phyloP scores from a whole-genome alignment of 2,888 invertebrate genomes.

The Netelia fuscicornis region DNA sequence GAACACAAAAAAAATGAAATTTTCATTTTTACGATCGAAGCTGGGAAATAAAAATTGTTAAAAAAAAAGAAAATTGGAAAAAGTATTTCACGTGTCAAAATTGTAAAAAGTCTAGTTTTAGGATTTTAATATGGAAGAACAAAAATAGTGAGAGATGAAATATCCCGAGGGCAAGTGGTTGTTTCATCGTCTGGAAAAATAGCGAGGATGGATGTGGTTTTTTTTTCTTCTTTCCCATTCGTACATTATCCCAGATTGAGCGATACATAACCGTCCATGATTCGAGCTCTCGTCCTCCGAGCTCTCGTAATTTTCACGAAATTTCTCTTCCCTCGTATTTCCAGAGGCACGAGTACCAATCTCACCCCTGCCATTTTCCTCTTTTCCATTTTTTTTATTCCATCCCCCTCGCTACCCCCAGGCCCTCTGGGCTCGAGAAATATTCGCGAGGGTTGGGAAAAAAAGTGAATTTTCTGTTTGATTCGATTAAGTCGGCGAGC shows the following conservation, averaged over 20 bases:
- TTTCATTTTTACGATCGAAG: no score
- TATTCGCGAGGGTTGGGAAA: not conserved
- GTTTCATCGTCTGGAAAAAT: not conserved
- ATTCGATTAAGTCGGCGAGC: constrained; percentile 31
- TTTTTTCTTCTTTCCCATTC: not conserved
- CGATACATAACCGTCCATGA: not conserved
- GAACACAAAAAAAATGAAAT: no score
- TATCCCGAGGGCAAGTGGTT: not conserved
- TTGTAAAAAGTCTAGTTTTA: not conserved
- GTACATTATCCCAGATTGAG: not conserved
- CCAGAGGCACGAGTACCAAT: constrained; percentile 31
- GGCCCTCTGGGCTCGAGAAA: not conserved
- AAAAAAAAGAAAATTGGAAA: no score
- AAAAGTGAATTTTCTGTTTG: constrained; percentile 36
- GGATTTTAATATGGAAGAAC: not conserved
- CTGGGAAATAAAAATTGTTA: no score
- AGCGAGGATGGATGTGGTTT: not conserved
- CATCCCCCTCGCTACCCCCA: not conserved
- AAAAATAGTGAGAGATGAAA: not conserved
- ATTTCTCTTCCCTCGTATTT: constrained; percentile 21
- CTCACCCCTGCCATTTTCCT: constrained; percentile 18
- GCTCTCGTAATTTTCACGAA: constrained; percentile 21
- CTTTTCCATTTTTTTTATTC: constrained; percentile 1
- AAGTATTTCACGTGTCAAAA: no score
- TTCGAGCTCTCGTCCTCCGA: not conserved